These are phyloP conservation scores for Otolemur garnettii DNA, from an alignment of 2,113 vertebrate species.

Conservation along the genomic window DNA sequence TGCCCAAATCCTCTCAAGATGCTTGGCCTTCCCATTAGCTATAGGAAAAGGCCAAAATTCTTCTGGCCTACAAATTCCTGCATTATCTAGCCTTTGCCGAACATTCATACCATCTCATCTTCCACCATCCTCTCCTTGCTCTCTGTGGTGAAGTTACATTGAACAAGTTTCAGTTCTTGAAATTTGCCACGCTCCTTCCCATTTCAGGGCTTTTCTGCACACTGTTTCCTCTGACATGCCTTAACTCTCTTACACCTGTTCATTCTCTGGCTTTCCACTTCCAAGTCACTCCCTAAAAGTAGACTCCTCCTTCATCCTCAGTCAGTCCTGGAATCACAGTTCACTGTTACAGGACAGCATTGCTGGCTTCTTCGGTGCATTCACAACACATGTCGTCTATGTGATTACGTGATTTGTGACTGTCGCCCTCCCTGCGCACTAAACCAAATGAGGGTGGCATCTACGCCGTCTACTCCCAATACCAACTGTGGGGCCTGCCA, in stretches of 20 bases:
- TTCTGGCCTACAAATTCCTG: neutral
- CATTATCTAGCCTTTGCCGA: neutral
- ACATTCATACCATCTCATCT: neutral
- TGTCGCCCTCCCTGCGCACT: neutral
- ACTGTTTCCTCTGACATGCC: neutral
- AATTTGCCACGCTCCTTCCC: neutral
- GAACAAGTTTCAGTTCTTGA: neutral
- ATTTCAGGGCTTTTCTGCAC: neutral
- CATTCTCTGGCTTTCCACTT: neutral
- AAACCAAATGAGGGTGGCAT: too few species aligned
- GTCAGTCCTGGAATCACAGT: neutral
- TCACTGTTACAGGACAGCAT: neutral
- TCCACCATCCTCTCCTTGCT: neutral
- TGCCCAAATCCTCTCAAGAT: neutral
- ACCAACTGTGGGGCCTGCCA: neutral
- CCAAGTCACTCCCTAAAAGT: neutral
- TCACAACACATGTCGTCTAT: neutral
- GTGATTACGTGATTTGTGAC: neutral
- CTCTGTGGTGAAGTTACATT: neutral
- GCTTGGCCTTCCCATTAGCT: neutral
- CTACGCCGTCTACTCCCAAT: too few species aligned
- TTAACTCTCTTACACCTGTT: neutral
- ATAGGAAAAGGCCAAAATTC: neutral
- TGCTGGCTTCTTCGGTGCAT: neutral
- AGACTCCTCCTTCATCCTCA: fast-evolving